Evolutionary conservation across 2,797 vertebrate genomes (phyloP).

Genomic region (Astyanax mexicanus): DNA sequence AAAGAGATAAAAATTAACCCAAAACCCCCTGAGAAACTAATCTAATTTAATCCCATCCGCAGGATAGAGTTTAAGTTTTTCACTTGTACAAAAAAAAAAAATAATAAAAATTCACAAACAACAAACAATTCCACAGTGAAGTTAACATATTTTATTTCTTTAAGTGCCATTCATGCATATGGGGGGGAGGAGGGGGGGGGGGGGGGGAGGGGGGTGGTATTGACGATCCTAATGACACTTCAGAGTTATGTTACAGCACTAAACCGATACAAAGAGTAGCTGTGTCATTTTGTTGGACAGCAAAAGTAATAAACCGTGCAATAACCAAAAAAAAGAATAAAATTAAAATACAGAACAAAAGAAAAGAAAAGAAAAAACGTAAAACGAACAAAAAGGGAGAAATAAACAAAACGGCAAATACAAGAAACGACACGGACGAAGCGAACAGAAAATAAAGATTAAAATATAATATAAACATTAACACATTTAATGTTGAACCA

Average conservation of each 20-base stretch:
- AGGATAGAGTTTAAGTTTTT: too few relatives aligned
- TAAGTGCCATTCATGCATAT: constrained; percentile 99
- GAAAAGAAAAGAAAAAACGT: constrained; percentile 64
- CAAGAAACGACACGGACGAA: constrained; percentile 84
- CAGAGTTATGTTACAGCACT: constrained; percentile 94
- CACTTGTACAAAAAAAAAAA: constrained; percentile 18
- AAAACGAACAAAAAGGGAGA: constrained; percentile 37
- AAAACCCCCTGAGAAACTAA: too few relatives aligned
- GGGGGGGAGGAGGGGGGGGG: constrained; percentile 81
- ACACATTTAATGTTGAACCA: constrained; percentile 96
- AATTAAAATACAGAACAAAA: too few relatives aligned
- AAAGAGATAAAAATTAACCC: too few relatives aligned
- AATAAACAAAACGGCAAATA: constrained; percentile 68
- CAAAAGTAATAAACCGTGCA: constrained; percentile 96
- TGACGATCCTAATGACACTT: constrained; percentile 94
- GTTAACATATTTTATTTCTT: constrained; percentile 92
- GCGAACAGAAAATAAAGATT: constrained; percentile 85
- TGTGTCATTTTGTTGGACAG: constrained; percentile 88
- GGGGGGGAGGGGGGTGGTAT: constrained; percentile 83
- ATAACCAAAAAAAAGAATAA: constrained; percentile 82
- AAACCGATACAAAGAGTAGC: constrained; percentile 93
- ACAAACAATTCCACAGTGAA: constrained; percentile 85
- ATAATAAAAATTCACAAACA: constrained; percentile 67
- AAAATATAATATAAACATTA: constrained; percentile 92
- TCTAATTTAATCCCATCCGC: too few relatives aligned